phyloP scores from a whole-genome alignment of 2,797 vertebrate species.

The Esox masquinongy region DNA sequence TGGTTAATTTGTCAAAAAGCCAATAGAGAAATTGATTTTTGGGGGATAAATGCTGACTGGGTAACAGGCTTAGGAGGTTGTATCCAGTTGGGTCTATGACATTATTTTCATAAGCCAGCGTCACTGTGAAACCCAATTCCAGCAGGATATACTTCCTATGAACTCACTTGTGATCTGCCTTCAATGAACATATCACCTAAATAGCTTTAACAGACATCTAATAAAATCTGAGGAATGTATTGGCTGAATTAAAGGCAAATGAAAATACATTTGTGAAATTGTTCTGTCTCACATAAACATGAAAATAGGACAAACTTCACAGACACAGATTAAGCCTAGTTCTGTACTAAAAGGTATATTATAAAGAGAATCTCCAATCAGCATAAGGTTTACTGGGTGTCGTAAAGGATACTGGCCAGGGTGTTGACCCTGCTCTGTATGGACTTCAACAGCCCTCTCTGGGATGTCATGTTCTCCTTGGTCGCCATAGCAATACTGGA shows the following conservation, averaged over 20 bases:
- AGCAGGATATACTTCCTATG: background rate
- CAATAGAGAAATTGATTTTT: too few relatives aligned
- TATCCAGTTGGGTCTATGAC: too few relatives aligned
- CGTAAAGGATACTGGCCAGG: slow-evolving; percentile 96
- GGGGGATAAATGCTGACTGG: too few relatives aligned
- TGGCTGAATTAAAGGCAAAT: background rate
- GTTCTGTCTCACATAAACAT: background rate
- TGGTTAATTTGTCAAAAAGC: too few relatives aligned
- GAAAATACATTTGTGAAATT: background rate
- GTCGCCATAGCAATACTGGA: slow-evolving; percentile 97
- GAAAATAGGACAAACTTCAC: background rate
- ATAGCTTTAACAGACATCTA: background rate
- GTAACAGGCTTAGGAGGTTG: too few relatives aligned
- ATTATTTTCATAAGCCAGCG: too few relatives aligned
- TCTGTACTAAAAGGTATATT: background rate
- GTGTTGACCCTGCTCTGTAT: slow-evolving; percentile 98
- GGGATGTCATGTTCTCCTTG: slow-evolving; percentile 99
- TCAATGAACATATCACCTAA: background rate
- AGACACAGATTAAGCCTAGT: background rate
- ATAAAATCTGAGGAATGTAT: background rate
- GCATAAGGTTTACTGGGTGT: background rate
- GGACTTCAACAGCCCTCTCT: slow-evolving; percentile 92
- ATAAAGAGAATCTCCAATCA: background rate
- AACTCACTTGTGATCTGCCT: background rate
- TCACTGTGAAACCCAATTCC: background rate